phyloP scores from a whole-genome alignment of 2,888 invertebrate genomes.

The Sinelater perroti region DNA sequence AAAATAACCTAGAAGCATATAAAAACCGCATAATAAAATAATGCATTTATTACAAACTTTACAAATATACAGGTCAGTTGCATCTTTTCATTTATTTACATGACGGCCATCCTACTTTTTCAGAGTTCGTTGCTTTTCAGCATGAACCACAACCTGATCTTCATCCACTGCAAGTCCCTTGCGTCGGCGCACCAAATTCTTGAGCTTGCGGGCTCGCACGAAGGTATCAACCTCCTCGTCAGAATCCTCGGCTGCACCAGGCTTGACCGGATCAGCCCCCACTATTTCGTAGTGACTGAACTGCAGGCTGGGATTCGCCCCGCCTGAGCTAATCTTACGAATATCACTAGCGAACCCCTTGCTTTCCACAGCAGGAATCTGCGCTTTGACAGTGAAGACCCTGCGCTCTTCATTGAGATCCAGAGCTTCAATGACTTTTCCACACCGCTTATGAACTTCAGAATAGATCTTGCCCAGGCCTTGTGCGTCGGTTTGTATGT shows the following conservation, averaged over 20 bases:
- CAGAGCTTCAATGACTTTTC: conserved; percentile 82
- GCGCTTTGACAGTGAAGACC: conserved; percentile 87
- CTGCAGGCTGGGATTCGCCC: conserved; percentile 93
- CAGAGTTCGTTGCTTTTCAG: conserved; percentile 27
- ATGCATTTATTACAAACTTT: not conserved
- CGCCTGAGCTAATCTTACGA: conserved; percentile 93
- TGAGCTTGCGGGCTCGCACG: conserved; percentile 11
- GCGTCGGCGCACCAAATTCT: conserved; percentile 19
- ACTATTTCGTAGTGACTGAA: conserved; percentile 98
- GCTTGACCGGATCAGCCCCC: conserved; percentile 2
- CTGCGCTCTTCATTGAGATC: conserved; percentile 93
- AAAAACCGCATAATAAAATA: no score
- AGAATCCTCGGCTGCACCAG: conserved; percentile 5
- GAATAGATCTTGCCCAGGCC: conserved; percentile 44
- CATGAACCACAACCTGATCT: conserved; percentile 22
- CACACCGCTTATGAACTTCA: conserved; percentile 86
- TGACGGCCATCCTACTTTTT: conserved; percentile 14
- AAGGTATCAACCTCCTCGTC: conserved; percentile 13
- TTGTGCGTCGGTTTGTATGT: conserved; percentile 56
- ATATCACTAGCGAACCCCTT: conserved; percentile 95
- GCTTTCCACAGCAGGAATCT: conserved; percentile 96
- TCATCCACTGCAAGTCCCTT: conserved; percentile 20
- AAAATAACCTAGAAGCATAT: no score
- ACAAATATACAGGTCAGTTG: not conserved
- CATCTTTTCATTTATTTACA: no score